These are phyloP conservation scores for Myotis daubentonii DNA, from an alignment of 2,797 vertebrate genomes.

Conservation along the genomic window DNA sequence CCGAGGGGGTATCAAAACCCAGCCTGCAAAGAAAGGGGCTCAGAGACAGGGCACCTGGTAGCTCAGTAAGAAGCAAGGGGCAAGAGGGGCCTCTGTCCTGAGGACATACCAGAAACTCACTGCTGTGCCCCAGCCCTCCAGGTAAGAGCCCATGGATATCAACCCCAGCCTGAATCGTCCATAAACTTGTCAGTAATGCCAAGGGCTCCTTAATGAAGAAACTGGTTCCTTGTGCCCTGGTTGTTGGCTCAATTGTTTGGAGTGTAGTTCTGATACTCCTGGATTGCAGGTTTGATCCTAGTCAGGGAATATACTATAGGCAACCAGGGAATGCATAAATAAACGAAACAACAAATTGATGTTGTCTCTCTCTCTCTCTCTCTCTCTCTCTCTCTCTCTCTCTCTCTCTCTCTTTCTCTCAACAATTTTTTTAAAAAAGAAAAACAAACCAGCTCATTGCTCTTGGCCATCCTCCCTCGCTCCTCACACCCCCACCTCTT, in stretches of 20 bases:
- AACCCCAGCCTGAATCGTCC: not conserved
- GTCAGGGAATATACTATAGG: too few relatives aligned
- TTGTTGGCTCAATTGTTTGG: not conserved
- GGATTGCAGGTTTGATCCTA: too few relatives aligned
- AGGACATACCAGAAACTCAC: not conserved
- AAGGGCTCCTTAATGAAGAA: not conserved
- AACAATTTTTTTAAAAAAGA: not conserved
- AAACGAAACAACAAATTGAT: too few relatives aligned
- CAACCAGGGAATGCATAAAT: too few relatives aligned
- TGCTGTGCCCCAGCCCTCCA: not conserved
- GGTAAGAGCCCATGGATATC: not conserved
- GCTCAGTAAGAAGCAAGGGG: too few relatives aligned
- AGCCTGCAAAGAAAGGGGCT: not conserved
- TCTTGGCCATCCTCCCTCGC: accelerated
- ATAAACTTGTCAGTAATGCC: not conserved
- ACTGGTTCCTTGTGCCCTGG: not conserved
- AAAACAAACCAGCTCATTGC: not conserved
- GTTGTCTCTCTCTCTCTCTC: not conserved
- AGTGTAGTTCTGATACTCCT: too few relatives aligned
- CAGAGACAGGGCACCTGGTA: not conserved
- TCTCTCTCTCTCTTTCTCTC: too few relatives aligned
- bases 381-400: not conserved
- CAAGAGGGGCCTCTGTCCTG: not conserved
- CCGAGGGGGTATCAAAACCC: not conserved
- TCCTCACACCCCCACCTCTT: too few relatives aligned